Percentiles rank a stretch among this genome's conserved stretches.
These are phyloP conservation scores for Anseranas semipalmata DNA, from an alignment of 2,113 vertebrate species.

Conservation along the genomic window DNA sequence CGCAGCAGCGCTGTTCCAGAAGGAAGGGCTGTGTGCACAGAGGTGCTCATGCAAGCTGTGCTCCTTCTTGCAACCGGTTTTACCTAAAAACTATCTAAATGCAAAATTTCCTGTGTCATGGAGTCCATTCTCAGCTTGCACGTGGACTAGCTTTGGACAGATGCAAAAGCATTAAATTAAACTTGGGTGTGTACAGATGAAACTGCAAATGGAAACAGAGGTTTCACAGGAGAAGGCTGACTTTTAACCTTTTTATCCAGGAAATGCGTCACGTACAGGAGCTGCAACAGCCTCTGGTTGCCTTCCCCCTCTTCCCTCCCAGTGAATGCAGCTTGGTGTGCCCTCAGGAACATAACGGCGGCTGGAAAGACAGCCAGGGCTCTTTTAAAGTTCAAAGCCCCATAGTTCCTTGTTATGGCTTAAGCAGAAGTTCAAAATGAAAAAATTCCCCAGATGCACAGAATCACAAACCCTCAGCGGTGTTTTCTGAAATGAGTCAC, in stretches of 20 bases:
- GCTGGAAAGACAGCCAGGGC: background rate
- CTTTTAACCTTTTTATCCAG: background rate
- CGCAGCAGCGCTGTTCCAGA: background rate
- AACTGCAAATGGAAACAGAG: rapidly evolving
- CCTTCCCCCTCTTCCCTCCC: background rate
- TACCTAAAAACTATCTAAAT: background rate
- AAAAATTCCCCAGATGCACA: background rate
- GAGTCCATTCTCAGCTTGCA: background rate
- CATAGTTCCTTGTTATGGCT: background rate
- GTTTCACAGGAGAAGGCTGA: background rate
- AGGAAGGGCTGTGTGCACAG: background rate
- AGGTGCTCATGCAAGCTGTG: no score
- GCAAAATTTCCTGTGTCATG: background rate
- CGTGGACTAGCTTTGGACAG: background rate
- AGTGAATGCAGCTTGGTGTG: background rate
- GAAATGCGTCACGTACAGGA: rapidly evolving
- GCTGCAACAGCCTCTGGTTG: background rate
- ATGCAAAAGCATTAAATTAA: background rate
- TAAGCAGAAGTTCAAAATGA: background rate
- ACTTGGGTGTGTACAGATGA: background rate
- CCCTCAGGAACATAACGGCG: background rate
- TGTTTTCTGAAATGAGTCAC: background rate
- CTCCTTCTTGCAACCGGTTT: background rate
- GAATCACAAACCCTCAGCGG: background rate
- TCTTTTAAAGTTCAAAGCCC: background rate